Evolutionary conservation across 2,888 invertebrate genomes (phyloP), one percentile per base, ranked within the genome.

Genomic region (Dynastes grantii): DNA sequence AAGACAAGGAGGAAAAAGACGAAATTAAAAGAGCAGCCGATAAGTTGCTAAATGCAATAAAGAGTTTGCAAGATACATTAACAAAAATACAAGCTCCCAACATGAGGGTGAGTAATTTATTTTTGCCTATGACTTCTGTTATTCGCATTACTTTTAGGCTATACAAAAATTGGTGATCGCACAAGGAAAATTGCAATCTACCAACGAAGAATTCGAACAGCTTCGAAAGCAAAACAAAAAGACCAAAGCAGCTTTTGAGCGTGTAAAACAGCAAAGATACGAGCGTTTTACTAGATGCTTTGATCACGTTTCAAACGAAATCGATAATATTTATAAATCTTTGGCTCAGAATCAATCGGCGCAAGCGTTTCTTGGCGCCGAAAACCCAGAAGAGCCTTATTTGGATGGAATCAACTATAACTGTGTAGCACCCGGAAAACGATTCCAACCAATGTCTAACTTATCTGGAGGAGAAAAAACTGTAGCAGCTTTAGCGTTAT

Each of bases 361-460:
- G 2, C 88, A 89, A 81, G 88, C 88, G 2, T 89, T 89, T 82
- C 81, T 89, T 75, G 88, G 88, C 53, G 97, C 98, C 3, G 98
- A 99, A 90, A 99, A 99, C 92, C 98, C 98, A 0, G 99, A 99
- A 90, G 99, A 99, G 90, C 99, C 99, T 0, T 99, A 98, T 90
- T 90, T 99, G 84, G 99, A 99, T 90, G 99, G 99, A 80, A 96
- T 99, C 83, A 98, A 98, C 90, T 99, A 99, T 90, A 99, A 99
- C 91, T 99, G 99, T 90, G 99, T 99, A 71, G 99, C 99, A 37
- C 99, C 99, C 0, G 84, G 85, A 8, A 98, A 99, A 92, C 93
- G 98, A 80, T 99, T 99, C 91, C 97, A 99, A 90, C 99, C 98
- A 32, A 99, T 99, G 99, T 98, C 98, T 86, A 99, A 99, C 91